A percentile compares a stretch with the other conserved stretches of the same genome.
Evolutionary conservation across 2,888 invertebrate genomes (phyloP).

Genomic region (Campopleginae sp.): DNA sequence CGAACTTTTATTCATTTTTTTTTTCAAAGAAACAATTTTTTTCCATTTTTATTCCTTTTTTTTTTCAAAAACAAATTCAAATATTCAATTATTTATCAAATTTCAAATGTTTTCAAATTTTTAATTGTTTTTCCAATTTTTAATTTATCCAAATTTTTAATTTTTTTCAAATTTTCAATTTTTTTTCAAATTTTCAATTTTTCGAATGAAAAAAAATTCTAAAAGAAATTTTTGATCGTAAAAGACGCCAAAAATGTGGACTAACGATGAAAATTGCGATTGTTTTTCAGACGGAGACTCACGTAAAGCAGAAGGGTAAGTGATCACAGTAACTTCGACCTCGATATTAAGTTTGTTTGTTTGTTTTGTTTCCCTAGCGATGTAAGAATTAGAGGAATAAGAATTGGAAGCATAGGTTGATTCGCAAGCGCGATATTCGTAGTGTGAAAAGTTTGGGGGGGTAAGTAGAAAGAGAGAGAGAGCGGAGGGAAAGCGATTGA

Average conservation of each 20-base stretch:
- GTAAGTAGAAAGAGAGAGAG: slow-evolving; percentile 58
- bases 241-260: not conserved
- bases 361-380: slow-evolving; percentile 22
- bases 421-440: slow-evolving; percentile 50
- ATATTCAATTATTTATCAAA: too few species aligned
- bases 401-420: slow-evolving; percentile 48
- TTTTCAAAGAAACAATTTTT: too few species aligned
- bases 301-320: slow-evolving; percentile 83
- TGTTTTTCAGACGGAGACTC: slow-evolving; percentile 80
- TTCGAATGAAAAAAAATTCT: not conserved
- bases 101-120: not conserved
- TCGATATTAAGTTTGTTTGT: slow-evolving; percentile 20
- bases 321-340: slow-evolving; percentile 60
- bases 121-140: too few species aligned
- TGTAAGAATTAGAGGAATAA: slow-evolving; percentile 57
- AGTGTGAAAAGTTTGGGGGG: slow-evolving; percentile 38
- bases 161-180: too few species aligned
- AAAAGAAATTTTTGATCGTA: too few species aligned
- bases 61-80: too few species aligned
- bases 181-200: too few species aligned
- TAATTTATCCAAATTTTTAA: too few species aligned
- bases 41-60: too few species aligned
- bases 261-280: not conserved
- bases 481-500: slow-evolving; percentile 29
- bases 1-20: too few species aligned